Conservation (phyloP, 2,888 invertebrate species). For the Meghimatium bilineatum region DNA sequence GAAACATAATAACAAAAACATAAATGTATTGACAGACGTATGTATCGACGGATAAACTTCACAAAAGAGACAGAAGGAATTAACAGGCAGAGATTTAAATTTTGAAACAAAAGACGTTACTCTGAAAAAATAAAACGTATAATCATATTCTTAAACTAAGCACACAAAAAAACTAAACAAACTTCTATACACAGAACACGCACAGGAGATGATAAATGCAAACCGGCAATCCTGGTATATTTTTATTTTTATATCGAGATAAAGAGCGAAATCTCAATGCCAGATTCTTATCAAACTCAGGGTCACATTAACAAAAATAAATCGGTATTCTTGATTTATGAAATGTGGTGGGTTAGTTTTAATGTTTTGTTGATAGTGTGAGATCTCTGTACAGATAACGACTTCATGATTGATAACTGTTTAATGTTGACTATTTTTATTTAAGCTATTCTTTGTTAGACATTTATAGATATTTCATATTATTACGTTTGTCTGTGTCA, state of each 20-base stretch:
- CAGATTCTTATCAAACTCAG: constrained; percentile 36
- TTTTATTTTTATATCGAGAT: neutral
- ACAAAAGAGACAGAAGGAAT: too few species aligned
- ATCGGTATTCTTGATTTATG: neutral
- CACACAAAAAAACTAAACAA: neutral
- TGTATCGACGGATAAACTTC: too few species aligned
- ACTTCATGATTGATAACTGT: neutral
- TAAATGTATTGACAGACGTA: too few species aligned
- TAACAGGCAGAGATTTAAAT: too few species aligned
- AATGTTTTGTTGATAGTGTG: neutral
- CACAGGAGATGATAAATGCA: neutral
- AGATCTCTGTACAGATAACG: constrained; percentile 19
- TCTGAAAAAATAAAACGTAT: too few species aligned
- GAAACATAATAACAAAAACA: too few species aligned
- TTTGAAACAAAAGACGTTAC: too few species aligned
- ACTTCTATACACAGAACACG: neutral
- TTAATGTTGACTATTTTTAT: neutral
- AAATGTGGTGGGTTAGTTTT: constrained; percentile 13
- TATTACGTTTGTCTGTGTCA: too few species aligned
- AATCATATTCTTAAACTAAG: neutral
- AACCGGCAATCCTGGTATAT: neutral
- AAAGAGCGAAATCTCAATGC: constrained; percentile 1
- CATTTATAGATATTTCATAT: too few species aligned
- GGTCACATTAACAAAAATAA: neutral
- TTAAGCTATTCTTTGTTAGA: neutral